Evolutionary conservation across 2,797 vertebrate genomes (phyloP).

Genomic region (Morus bassanus): DNA sequence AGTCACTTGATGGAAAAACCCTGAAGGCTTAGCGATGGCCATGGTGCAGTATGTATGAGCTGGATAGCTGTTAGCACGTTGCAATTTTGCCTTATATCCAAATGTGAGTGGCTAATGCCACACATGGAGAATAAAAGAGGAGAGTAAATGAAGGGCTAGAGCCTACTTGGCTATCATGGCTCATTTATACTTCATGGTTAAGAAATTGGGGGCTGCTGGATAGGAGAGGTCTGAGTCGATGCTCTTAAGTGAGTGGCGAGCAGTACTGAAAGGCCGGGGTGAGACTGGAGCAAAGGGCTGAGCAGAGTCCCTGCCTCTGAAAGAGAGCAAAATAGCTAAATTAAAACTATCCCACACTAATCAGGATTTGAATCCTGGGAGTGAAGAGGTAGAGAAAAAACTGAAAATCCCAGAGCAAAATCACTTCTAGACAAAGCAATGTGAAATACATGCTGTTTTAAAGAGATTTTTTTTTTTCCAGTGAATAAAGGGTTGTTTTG

Average conservation of each 20-base stretch:
- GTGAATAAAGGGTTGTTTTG: not conserved
- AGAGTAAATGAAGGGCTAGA: not conserved
- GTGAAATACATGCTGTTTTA: not conserved
- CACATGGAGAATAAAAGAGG: not conserved
- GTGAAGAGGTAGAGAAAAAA: not conserved
- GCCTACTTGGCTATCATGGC: not conserved
- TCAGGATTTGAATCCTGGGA: not conserved
- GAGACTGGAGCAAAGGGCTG: not conserved
- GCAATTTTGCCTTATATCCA: not conserved
- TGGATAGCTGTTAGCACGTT: not conserved
- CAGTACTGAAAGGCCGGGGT: not conserved
- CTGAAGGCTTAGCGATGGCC: fast-evolving
- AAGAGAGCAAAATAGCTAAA: not conserved
- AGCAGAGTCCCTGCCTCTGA: not conserved
- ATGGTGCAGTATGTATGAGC: fast-evolving
- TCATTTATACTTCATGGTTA: not conserved
- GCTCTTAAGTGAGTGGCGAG: not conserved
- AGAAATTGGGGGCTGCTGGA: not conserved
- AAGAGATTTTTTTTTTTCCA: not conserved
- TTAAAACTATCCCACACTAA: not conserved
- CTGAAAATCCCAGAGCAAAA: not conserved
- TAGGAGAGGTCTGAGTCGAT: not conserved
- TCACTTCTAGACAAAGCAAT: not conserved
- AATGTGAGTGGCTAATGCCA: not conserved
- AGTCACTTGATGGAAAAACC: not conserved